These are phyloP conservation scores for Ramazzottius varieornatus DNA, from an alignment of 2,888 invertebrate genomes.

Conservation along the genomic window DNA sequence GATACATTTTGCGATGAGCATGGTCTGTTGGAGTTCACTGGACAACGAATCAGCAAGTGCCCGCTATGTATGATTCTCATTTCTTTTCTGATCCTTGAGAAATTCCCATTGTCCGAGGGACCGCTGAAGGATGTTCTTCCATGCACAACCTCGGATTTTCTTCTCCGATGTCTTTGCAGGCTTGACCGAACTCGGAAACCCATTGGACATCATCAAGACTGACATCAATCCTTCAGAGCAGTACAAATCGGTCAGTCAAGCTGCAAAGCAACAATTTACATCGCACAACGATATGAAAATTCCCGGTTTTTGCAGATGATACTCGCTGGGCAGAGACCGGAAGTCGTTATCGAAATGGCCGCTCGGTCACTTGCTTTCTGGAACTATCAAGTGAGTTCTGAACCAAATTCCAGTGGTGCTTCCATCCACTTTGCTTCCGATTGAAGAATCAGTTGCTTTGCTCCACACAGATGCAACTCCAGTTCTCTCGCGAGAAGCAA, in stretches of 20 bases:
- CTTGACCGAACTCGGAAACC: not conserved
- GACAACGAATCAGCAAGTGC: not conserved
- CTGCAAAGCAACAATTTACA: not conserved
- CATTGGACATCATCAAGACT: not conserved
- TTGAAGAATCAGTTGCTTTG: no score
- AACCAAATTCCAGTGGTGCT: not conserved
- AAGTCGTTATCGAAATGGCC: not conserved
- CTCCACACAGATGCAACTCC: not conserved
- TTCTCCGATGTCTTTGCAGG: not conserved
- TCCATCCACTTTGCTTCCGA: not conserved
- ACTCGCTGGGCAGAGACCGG: not conserved
- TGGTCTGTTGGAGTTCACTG: not conserved
- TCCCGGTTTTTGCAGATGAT: not conserved
- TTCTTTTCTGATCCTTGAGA: no score
- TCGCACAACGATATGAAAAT: not conserved
- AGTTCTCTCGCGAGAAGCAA: not conserved
- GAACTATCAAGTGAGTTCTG: not conserved
- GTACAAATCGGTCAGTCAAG: not conserved
- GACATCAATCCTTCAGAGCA: not conserved
- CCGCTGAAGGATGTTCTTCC: not conserved
- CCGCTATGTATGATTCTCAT: not conserved
- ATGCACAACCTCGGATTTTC: not conserved
- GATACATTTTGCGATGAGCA: not conserved
- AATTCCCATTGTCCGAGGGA: not conserved
- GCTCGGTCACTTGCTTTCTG: not conserved